Conservation (phyloP, 2,888 invertebrate species). For the Cantharis lateralis region DNA sequence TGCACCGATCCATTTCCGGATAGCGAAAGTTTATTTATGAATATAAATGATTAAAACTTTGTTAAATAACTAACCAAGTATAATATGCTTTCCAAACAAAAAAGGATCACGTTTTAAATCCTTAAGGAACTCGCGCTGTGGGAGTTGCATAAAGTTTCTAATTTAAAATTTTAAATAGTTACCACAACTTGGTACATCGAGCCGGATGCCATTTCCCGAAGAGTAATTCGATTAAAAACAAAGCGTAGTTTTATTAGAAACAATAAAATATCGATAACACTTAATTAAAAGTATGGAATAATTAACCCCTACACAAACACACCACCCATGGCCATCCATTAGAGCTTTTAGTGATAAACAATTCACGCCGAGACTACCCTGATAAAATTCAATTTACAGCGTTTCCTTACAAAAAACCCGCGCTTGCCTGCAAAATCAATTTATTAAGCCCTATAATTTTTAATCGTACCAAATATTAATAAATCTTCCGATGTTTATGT, state of each 20-base stretch:
- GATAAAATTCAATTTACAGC: neutral
- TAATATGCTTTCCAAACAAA: neutral
- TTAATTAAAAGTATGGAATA: neutral
- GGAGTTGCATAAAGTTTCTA: neutral
- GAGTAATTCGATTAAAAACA: neutral
- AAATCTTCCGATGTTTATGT: slow-evolving; percentile 11
- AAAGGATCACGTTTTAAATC: neutral
- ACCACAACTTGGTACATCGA: neutral
- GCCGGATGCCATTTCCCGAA: neutral
- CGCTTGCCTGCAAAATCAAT: neutral
- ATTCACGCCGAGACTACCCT: neutral
- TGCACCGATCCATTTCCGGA: slow-evolving; percentile 22
- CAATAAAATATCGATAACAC: slow-evolving; percentile 1
- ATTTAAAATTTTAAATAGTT: neutral
- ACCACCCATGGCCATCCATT: slow-evolving; percentile 1
- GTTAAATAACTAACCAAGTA: neutral
- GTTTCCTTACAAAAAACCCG: neutral
- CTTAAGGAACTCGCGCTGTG: neutral
- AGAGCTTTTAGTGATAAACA: neutral
- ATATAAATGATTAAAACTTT: slow-evolving; percentile 29
- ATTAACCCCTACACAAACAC: neutral
- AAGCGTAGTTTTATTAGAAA: neutral
- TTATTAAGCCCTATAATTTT: neutral
- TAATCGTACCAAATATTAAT: slow-evolving; percentile 2
- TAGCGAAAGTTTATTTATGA: slow-evolving; percentile 32